Conservation (phyloP, 2,113 vertebrate species). For the Gavialis gangeticus region DNA sequence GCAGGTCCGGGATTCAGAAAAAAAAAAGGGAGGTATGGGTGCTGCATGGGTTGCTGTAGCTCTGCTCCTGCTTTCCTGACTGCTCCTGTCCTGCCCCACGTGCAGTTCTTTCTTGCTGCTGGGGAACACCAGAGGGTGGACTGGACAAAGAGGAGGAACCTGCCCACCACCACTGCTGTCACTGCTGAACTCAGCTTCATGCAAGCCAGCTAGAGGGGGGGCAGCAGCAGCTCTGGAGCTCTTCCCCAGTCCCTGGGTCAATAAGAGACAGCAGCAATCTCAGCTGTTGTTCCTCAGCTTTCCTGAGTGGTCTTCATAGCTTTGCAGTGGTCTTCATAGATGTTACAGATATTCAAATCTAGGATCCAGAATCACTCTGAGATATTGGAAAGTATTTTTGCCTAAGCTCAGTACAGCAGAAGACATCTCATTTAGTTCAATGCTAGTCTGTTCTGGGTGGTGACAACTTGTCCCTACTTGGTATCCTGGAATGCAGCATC, state of each 20-base stretch:
- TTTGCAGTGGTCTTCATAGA: no score
- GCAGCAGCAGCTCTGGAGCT: neutral
- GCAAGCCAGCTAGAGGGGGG: neutral
- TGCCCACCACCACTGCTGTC: no score
- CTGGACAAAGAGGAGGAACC: no score
- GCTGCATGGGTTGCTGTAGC: no score
- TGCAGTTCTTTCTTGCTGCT: no score
- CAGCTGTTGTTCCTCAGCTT: neutral
- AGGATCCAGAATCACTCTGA: neutral
- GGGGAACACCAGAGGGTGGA: no score
- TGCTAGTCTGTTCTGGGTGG: neutral
- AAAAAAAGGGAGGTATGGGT: no score
- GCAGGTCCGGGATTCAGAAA: no score
- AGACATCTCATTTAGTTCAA: neutral
- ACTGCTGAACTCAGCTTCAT: neutral
- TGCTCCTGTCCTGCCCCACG: no score
- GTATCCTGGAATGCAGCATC: neutral
- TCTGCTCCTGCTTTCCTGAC: no score
- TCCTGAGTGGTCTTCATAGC: no score
- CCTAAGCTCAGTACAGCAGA: neutral
- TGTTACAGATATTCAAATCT: neutral
- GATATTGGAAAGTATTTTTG: rapidly evolving
- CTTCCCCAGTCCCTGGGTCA: no score
- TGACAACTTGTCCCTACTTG: neutral
- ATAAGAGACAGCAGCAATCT: neutral